These are phyloP conservation scores for Drosophila nigricruria DNA, from an alignment of 2,888 invertebrate genomes.

Conservation along the genomic window DNA sequence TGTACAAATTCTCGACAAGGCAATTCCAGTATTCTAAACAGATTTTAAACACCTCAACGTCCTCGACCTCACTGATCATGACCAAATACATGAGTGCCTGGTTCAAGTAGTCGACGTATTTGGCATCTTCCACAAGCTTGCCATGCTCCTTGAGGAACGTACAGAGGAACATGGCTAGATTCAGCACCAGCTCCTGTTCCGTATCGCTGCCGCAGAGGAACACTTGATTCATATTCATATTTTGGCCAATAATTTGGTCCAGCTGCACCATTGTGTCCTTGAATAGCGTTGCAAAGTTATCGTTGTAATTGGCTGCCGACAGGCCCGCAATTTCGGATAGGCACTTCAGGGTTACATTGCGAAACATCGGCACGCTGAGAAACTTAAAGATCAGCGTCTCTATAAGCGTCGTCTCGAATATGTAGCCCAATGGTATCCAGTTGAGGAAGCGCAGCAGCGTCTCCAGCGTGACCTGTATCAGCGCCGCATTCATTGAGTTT, in stretches of 20 bases:
- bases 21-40: conserved; percentile 99
- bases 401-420: conserved; percentile 99
- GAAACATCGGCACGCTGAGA: conserved; percentile 97
- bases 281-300: conserved; percentile 95
- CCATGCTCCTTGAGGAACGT: conserved; percentile 98
- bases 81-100: conserved; percentile 95
- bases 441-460: conserved; percentile 98
- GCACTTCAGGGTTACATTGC: conserved; percentile 99
- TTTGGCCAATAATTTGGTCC: conserved; percentile 95
- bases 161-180: conserved; percentile 98
- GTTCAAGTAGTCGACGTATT: conserved; percentile 90
- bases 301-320: conserved; percentile 95
- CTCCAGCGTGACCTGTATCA: conserved; percentile 98
- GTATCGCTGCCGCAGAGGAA: conserved; percentile 97
- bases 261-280: conserved; percentile 96
- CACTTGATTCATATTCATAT: conserved; percentile 96
- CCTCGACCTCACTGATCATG: conserved; percentile 98
- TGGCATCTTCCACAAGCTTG: conserved; percentile 93
- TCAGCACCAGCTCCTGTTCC: conserved; percentile 99
- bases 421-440: conserved; percentile 99
- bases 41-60: conserved; percentile 99
- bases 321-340: conserved; percentile 99
- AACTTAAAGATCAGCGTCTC: conserved; percentile 98
- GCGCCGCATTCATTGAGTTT: conserved; percentile 97
- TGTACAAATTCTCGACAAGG: conserved; percentile 95